Evolutionary conservation across 2,888 invertebrate species (phyloP).

Genomic region (Drosophila imparisetae): DNA sequence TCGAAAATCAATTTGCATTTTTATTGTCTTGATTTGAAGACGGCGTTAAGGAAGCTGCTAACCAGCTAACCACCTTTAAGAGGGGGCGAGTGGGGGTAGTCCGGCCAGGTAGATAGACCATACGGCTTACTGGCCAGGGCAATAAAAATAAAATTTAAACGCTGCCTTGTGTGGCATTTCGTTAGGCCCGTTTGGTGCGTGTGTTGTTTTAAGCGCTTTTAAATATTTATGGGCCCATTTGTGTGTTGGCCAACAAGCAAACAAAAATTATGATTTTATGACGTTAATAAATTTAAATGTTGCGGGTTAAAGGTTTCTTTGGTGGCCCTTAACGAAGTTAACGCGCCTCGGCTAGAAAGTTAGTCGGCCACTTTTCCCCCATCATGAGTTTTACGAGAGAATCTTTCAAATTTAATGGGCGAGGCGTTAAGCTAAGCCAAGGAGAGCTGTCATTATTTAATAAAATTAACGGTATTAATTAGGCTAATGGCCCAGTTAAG

Average conservation of each 20-base stretch:
- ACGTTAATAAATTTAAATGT: constrained; percentile 73
- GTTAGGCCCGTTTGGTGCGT: constrained; percentile 26
- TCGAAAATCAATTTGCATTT: constrained; percentile 73
- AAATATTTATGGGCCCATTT: constrained; percentile 77
- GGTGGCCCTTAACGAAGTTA: constrained; percentile 7
- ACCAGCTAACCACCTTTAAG: background rate
- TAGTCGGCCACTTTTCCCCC: background rate
- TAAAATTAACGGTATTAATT: constrained; percentile 1
- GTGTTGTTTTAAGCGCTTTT: constrained; percentile 67
- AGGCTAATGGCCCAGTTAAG: background rate
- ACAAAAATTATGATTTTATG: constrained; percentile 77
- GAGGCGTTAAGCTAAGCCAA: background rate
- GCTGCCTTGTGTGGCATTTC: constrained; percentile 54
- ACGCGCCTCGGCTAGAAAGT: constrained; percentile 14
- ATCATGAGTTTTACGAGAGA: constrained; percentile 7
- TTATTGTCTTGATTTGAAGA: constrained; percentile 61
- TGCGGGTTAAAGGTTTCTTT: constrained; percentile 23
- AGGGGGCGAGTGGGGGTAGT: too few species aligned
- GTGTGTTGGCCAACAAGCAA: constrained; percentile 32
- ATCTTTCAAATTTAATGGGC: background rate
- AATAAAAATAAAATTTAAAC: constrained; percentile 71
- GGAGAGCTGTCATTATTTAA: background rate
- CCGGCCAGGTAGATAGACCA: background rate
- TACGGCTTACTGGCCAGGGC: constrained; percentile 31
- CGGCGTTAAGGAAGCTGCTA: constrained; percentile 18